Evolutionary conservation across 2,113 vertebrate genomes (phyloP), one percentile per base, ranked within the genome.

Genomic region (Dicentrarchus labrax): DNA sequence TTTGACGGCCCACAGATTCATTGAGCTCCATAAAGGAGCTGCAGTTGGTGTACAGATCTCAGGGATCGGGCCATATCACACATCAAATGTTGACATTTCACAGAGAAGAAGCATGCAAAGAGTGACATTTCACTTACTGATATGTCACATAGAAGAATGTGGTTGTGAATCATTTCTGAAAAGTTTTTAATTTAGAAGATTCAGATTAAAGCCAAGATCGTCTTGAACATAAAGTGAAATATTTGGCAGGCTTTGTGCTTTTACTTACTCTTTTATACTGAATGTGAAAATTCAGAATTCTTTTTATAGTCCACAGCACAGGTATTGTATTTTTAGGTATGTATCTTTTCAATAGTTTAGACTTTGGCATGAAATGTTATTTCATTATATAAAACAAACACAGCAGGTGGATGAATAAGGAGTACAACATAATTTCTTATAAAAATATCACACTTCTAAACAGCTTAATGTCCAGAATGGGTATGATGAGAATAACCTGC

Each of bases 101-200:
- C 39, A 0, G 6, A 64, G 61, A 60, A 72, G 51, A 41, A 72
- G 16, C 48, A 65, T 38, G 68, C 0, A 17, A 56, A 61, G 57
- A 78, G 68, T 82, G 83, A 70, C 76, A 88, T 89, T 90, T 88
- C 51, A 76, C 64, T 76, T 41, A 68, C 36, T 59, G 15, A 60
- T 53, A 21, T 68, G 82, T 68, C 17, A 67, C 45, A 61, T 0
- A 30, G 57, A 41, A 67, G 43, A 70, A 75, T 56, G 54, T 36
- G 16, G 45, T 7, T 50, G 22, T 56, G 45, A 66, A 73, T 84
- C 7, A 22, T 79, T 65, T 70, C 43, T 43, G 39, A 47, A 68
- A 59, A 76, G 19, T 38, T 72, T 60, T 74, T 53, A 75, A 73
- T 79, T 81, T 22, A 50, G 47, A 62, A 16, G 61, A n/a, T 70